A percentile compares a stretch with the other conserved stretches of the same genome.
Conservation (phyloP, 2,113 vertebrate genomes). For the Amphiprion percula region DNA sequence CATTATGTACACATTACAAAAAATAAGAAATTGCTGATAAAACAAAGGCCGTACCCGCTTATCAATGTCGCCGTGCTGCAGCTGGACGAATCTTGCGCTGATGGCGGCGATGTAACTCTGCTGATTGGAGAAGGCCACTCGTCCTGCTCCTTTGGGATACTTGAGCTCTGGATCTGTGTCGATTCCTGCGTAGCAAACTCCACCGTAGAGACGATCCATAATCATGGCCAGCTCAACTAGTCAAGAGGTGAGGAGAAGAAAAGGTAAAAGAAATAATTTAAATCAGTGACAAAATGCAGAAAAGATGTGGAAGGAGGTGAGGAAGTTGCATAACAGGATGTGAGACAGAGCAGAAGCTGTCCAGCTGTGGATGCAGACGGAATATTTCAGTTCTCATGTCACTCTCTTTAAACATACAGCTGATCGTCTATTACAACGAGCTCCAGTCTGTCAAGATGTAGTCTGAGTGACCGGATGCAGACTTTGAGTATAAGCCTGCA, state of each 20-base stretch:
- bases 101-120: slow-evolving; percentile 99
- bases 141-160: slow-evolving; percentile 97
- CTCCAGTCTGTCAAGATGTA: too few relatives aligned
- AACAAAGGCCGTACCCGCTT: slow-evolving; percentile 88
- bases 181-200: slow-evolving; percentile 97
- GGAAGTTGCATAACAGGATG: not conserved
- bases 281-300: not conserved
- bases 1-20: not conserved
- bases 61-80: slow-evolving; percentile 98
- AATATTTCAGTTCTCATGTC: not conserved
- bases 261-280: not conserved
- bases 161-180: slow-evolving; percentile 98
- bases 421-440: slow-evolving; percentile 1
- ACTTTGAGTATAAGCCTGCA: too few relatives aligned
- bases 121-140: slow-evolving; percentile 98
- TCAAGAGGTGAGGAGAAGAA: slow-evolving; percentile 5
- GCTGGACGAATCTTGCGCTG: slow-evolving; percentile 98
- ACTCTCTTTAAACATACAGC: not conserved
- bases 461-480: too few relatives aligned
- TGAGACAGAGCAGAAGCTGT: slow-evolving; percentile 13
- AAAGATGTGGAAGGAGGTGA: not conserved
- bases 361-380: not conserved
- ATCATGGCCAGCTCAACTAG: slow-evolving; percentile 98
- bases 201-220: slow-evolving; percentile 98
- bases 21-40: not conserved